phyloP scores from a whole-genome alignment of 2,797 vertebrate species.

The Scolopax bukidnonensis region DNA sequence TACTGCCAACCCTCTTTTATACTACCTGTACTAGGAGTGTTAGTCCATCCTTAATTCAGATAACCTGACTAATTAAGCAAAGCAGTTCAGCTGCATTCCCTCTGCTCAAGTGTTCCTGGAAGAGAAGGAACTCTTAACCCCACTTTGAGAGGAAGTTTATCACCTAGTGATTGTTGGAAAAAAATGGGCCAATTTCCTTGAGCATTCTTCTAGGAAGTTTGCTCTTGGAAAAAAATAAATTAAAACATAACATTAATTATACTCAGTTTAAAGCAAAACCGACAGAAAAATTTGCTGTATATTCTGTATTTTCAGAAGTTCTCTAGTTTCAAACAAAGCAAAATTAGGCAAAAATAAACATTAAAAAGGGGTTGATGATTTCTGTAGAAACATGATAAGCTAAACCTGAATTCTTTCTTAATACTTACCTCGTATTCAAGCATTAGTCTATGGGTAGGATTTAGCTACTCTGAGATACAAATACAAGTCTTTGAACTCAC shows the following conservation, averaged over 20 bases:
- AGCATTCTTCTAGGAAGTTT: not conserved
- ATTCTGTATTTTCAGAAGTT: not conserved
- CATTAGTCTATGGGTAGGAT: not conserved
- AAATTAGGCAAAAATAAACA: not conserved
- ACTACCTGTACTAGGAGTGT: not conserved
- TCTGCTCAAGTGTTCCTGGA: slow-evolving; percentile 11
- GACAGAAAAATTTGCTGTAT: not conserved
- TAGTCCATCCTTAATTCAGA: slow-evolving; percentile 28
- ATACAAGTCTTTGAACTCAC: not conserved
- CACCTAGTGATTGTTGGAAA: not conserved
- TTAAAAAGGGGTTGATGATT: not conserved
- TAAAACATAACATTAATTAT: not conserved
- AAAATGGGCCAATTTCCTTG: not conserved
- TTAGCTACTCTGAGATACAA: not conserved
- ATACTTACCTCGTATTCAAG: not conserved
- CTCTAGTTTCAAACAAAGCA: not conserved
- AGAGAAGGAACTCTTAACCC: not conserved
- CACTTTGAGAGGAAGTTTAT: not conserved
- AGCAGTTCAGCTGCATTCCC: slow-evolving; percentile 59
- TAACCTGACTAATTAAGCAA: slow-evolving; percentile 52
- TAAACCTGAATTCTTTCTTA: not conserved
- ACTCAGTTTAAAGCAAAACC: not conserved
- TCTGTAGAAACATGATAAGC: not conserved
- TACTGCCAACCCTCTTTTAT: slow-evolving; percentile 20
- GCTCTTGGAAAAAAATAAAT: not conserved